Percentiles rank a stretch among this genome's conserved stretches.
These are phyloP conservation scores for Synanceia verrucosa DNA, from an alignment of 2,797 vertebrate species.

Conservation along the genomic window DNA sequence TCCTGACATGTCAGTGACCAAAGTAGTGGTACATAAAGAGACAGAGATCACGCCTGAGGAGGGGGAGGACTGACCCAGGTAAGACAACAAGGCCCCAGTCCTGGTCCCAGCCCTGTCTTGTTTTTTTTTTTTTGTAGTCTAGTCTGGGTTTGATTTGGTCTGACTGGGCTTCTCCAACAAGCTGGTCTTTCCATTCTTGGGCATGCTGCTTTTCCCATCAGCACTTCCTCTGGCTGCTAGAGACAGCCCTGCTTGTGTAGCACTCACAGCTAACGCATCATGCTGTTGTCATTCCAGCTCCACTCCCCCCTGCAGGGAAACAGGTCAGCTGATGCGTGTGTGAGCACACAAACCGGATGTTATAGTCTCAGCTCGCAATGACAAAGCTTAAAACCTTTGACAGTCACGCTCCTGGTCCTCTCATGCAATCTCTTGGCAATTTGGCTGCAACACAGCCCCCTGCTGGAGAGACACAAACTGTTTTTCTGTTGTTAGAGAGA, in stretches of 20 bases:
- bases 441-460: conserved; percentile 51
- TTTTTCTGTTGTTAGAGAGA: background rate
- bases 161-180: conserved; percentile 51
- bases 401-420: conserved; percentile 38
- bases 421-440: conserved; percentile 29
- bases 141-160: conserved; percentile 49
- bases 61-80: conserved; percentile 97
- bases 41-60: conserved; percentile 98
- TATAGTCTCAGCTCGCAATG: conserved; percentile 40
- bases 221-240: conserved; percentile 51
- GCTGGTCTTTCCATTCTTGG: conserved; percentile 54
- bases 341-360: conserved; percentile 38
- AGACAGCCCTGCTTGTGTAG: conserved; percentile 57
- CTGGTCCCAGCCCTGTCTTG: conserved; percentile 60
- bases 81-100: conserved; percentile 83
- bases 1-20: conserved; percentile 99
- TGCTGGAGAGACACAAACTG: conserved; percentile 49
- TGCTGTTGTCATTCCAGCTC: conserved; percentile 56
- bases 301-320: conserved; percentile 36
- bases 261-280: conserved; percentile 63
- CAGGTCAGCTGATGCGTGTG: conserved; percentile 26
- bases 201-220: conserved; percentile 71
- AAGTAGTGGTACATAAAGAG: conserved; percentile 99
- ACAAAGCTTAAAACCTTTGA: conserved; percentile 51
- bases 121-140: no score